phyloP scores from a whole-genome alignment of 2,113 vertebrate genomes.

The Euleptes europaea region DNA sequence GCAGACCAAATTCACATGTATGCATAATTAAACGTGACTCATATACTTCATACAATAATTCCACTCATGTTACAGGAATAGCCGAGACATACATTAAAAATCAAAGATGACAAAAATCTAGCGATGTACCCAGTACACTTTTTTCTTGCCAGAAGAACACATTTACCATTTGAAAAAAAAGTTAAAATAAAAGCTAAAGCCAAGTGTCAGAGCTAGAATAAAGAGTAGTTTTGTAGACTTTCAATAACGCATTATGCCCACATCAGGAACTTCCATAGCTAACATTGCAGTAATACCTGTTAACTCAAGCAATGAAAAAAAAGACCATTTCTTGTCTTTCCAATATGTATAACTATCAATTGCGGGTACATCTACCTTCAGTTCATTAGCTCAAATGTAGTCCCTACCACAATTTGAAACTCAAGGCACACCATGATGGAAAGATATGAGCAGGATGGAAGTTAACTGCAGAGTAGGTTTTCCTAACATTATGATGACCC shows the following conservation, averaged over 20 bases:
- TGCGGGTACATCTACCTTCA: not conserved
- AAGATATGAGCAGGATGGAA: not conserved
- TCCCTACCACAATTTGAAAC: not conserved
- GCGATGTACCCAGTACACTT: no score
- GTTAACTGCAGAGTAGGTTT: not conserved
- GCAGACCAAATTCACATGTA: no score
- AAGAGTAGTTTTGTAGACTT: not conserved
- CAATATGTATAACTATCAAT: not conserved
- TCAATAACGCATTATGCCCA: not conserved
- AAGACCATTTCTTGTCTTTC: not conserved
- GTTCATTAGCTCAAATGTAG: not conserved
- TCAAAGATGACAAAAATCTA: no score
- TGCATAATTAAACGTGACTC: no score
- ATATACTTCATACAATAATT: no score
- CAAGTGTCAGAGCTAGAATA: not conserved
- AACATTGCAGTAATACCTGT: not conserved
- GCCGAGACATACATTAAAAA: no score
- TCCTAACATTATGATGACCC: not conserved
- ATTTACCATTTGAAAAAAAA: not conserved
- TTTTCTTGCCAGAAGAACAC: not conserved
- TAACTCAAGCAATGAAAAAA: not conserved
- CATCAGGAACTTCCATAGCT: not conserved
- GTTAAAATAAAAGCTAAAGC: not conserved
- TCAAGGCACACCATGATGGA: not conserved
- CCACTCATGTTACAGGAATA: no score